Evolutionary conservation across 2,797 vertebrate genomes (phyloP), one percentile per base, ranked within the genome.

Genomic region (Cossypha niveicapilla): DNA sequence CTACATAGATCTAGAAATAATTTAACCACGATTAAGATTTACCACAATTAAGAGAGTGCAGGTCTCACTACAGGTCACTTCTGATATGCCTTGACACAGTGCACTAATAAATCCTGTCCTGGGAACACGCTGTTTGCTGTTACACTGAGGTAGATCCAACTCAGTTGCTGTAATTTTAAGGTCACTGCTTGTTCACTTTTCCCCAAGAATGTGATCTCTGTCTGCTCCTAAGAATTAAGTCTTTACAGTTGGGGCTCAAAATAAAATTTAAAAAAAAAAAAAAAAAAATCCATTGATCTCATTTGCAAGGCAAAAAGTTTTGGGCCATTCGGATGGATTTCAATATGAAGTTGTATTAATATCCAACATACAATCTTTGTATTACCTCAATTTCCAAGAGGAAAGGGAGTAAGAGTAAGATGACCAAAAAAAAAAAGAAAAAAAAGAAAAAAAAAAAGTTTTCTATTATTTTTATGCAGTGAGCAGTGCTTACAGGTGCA

Each of bases 1-100:
- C 62, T 60, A 45, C 13, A 60, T 3, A 51, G 37, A 83, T 51
- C 45, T 74, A 93, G 92, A 92, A 94, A 95, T 85, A 95, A 95
- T 90, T 91, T 54, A 58, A 45, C 82, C 60, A 32, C 9, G 22
- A 83, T 90, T 77, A 94, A 86, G 88, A 84, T 65, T 80, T 24
- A 53, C 23, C 54, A 67, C 54, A 85, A 45, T 60, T 60, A 75
- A 51, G 90, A 93, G 58, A 84, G 42, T 2, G 0, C 18, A 71
- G 18, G 50, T 45, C 72, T 92, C 63, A 66, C 70, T 84, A 68
- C 24, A 27, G 44, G 48, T 76, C 71, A 63, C 22, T 54, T 68
- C 48, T 42, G 61, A 79, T 42, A 63, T 0, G 8, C 28, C 57
- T 61, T 44, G 25, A 61, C 44, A 86, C 56, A 79, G 77, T 24